A percentile compares a stretch with the other conserved stretches of the same genome.
phyloP scores from a whole-genome alignment of 2,888 invertebrate genomes.

The Ennomos quercinarius region DNA sequence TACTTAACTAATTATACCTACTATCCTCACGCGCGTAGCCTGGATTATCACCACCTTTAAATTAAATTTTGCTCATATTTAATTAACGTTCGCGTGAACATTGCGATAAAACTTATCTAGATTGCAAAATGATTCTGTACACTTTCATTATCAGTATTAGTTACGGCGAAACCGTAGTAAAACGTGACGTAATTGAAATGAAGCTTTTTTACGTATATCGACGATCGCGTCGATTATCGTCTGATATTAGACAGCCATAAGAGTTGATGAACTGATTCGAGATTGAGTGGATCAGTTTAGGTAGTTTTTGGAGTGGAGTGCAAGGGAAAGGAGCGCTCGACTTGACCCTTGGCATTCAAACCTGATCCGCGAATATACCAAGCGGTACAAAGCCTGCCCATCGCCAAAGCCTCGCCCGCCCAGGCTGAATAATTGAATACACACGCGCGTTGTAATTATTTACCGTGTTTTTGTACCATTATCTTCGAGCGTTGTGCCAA shows the following conservation, averaged over 20 bases:
- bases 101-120: conserved; percentile 28
- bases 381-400: conserved; percentile 45
- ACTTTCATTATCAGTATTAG: conserved; percentile 23
- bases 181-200: conserved; percentile 10
- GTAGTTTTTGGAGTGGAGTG: conserved; percentile 53
- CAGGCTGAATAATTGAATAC: conserved; percentile 57
- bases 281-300: conserved; percentile 47
- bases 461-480: conserved; percentile 45
- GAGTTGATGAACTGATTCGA: conserved; percentile 39
- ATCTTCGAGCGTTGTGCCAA: conserved; percentile 41
- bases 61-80: conserved; percentile 26
- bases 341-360: conserved; percentile 62
- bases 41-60: conserved; percentile 5
- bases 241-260: conserved; percentile 13
- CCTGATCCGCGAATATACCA: conserved; percentile 48
- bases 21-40: too few species aligned
- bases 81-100: conserved; percentile 17
- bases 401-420: conserved; percentile 23
- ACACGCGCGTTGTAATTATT: conserved; percentile 38
- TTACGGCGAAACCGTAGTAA: conserved; percentile 8
- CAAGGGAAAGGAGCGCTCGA: conserved; percentile 43
- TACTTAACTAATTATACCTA: too few species aligned
- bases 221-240: conserved; percentile 12
- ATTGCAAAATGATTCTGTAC: conserved; percentile 25
- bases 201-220: background rate